Evolutionary conservation across 2,888 invertebrate genomes (phyloP), one percentile per base, ranked within the genome.

Genomic region (Eristalis intricaria): DNA sequence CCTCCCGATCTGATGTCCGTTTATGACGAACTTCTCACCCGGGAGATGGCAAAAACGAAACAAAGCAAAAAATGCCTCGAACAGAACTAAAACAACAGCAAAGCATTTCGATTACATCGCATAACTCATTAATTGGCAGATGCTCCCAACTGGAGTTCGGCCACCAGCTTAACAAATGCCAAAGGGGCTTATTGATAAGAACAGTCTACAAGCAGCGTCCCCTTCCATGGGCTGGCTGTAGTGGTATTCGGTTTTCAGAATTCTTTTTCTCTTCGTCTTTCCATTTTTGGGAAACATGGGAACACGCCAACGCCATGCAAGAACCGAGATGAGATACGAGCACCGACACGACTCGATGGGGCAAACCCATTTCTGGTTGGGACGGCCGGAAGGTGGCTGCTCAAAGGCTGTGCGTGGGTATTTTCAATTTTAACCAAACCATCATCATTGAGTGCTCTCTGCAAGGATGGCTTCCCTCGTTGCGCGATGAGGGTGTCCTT

Each of bases 111-210:
- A 86, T 86, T 82, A 86, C 86, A 86, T 82, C 35, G 83, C 74
- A 75, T 78, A 86, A 82, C 83, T 86, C 86, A 86, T 86, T 86
- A 86, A 86, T 86, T 86, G 82, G 86, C 86, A 86, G 86, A 86
- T 86, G 86, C 63, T 86, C 63, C 78, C 56, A 70, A 58, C 56
- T 60, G 15, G 26, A 23, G 13, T 8, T 70, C 43, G 70, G 66
- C 70, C 60, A 71, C 74, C 60, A 80, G 77, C 66, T 71, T 82
- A 78, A 50, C 23, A 38, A 82, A 65, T 70, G 78, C 82, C 82
- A 76, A 78, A 75, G 61, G 64, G 78, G 74, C 77, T 82, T 82
- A 78, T 82, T 78, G 78, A 75, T 86, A 86, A 82, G 78, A 75
- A 78, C 78, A 68, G 65, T 38, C 65, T 71, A 71, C 69, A 50